Conservation (phyloP, 2,888 invertebrate genomes). For the Herminia tarsipennalis region DNA sequence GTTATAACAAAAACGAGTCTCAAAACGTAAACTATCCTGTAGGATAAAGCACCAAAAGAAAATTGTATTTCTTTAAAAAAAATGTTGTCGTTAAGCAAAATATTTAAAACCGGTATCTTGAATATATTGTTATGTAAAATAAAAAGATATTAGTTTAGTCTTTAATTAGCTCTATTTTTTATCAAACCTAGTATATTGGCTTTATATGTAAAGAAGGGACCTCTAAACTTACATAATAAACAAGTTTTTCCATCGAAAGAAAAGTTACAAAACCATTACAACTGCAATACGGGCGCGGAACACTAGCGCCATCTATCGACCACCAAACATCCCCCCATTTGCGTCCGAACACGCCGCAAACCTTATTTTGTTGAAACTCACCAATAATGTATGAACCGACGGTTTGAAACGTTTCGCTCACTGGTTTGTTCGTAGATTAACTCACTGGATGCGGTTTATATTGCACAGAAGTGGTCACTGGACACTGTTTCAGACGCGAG, state of each 20-base stretch:
- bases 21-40: no score
- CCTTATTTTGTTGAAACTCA: conserved; percentile 40
- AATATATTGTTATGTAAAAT: no score
- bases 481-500: conserved; percentile 33
- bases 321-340: conserved; percentile 31
- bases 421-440: conserved; percentile 21
- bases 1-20: no score
- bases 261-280: conserved; percentile 62
- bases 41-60: no score
- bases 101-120: no score
- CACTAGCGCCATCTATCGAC: conserved; percentile 70
- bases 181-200: no score
- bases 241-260: conserved; percentile 35
- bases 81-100: no score
- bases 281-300: conserved; percentile 74
- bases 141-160: no score
- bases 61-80: no score
- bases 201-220: no score
- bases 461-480: conserved; percentile 23
- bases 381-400: conserved; percentile 32
- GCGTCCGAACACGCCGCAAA: conserved; percentile 26
- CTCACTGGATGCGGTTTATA: conserved; percentile 25
- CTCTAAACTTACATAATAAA: conserved; percentile 54
- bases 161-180: no score
- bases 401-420: conserved; percentile 13